These are phyloP conservation scores for Pediacus dermestoides DNA, from an alignment of 2,888 invertebrate genomes.

Conservation along the genomic window DNA sequence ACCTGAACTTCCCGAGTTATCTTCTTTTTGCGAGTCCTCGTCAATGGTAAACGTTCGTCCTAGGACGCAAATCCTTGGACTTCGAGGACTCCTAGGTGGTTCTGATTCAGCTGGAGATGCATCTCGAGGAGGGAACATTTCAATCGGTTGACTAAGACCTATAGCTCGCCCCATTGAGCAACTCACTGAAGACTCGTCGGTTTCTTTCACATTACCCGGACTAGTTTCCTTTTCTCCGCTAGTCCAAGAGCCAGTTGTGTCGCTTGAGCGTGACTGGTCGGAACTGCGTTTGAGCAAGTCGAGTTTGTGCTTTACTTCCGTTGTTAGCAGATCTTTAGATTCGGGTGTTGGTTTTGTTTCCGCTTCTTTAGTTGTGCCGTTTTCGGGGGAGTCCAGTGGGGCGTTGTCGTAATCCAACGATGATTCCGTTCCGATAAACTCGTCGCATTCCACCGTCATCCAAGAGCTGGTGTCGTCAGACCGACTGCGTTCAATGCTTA, in stretches of 20 bases:
- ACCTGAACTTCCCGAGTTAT: slow-evolving; percentile 36
- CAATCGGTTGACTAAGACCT: slow-evolving; percentile 72
- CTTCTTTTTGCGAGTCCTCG: slow-evolving; percentile 41
- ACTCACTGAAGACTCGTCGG: slow-evolving; percentile 71
- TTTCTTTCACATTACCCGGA: slow-evolving; percentile 58
- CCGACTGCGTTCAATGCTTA: slow-evolving; percentile 53
- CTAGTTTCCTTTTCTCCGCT: slow-evolving; percentile 74
- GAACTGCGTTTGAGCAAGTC: slow-evolving; percentile 64
- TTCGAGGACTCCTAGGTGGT: slow-evolving; percentile 44
- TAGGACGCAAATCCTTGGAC: slow-evolving; percentile 46
- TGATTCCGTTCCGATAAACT: slow-evolving; percentile 62
- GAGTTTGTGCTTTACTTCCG: slow-evolving; percentile 53
- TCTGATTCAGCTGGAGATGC: slow-evolving; percentile 51
- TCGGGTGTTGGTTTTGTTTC: slow-evolving; percentile 20
- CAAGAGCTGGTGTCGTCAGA: slow-evolving; percentile 69
- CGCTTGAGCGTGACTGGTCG: slow-evolving; percentile 74
- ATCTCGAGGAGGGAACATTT: slow-evolving; percentile 63
- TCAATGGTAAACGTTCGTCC: slow-evolving; percentile 50
- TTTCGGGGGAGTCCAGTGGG: slow-evolving; percentile 41
- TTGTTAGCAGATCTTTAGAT: slow-evolving; percentile 40
- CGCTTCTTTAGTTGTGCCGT: slow-evolving; percentile 21
- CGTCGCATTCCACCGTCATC: slow-evolving; percentile 66
- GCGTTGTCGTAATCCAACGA: slow-evolving; percentile 55
- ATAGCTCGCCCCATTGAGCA: slow-evolving; percentile 77
- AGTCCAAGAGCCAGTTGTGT: slow-evolving; percentile 73